Evolutionary conservation across 2,113 vertebrate genomes (phyloP), one percentile per base, ranked within the genome.

Genomic region (Egretta garzetta): DNA sequence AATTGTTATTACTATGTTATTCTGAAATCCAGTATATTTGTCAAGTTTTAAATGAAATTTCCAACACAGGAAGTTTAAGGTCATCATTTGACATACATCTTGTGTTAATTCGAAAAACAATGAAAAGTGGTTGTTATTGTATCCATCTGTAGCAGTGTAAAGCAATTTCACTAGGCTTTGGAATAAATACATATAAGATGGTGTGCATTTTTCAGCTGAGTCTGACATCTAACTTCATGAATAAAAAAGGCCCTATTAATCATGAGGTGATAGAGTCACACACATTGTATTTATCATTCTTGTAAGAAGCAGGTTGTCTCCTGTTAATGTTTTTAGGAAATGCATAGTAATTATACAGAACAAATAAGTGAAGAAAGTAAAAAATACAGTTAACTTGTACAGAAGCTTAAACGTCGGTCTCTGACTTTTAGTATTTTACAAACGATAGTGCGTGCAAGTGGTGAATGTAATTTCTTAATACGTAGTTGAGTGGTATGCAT

Each of bases 151-250:
- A 96, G 87, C 70, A 96, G 87, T 90, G 82, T 83, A 90, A 83
- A 95, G 75, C 94, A 87, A 96, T 97, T 98, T 96, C 91, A 97
- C 80, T 73, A 90, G 88, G 49, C 23, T 93, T 97, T 94, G 76
- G 94, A 97, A 98, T 98, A 97, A 97, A 98, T 98, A 94, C 90
- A 95, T 96, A 81, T 68, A 94, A 95, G 96, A 98, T 97, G 83
- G 93, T 93, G 88, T 49, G 30, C 93, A 98, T 98, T 98, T 98
- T 98, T 98, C 96, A 97, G 56, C 88, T 64, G 64, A 89, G 70
- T 73, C 88, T 98, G 97, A 96, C 96, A 97, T 98, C 88, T 79
- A 93, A 95, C 95, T 97, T 98, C 91, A 97, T 98, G 97, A 98
- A 97, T 98, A 96, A 96, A 96, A 98, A 97, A 84, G 75, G 70